These are phyloP conservation scores for Leptinotarsa texana DNA, from an alignment of 1,140 invertebrate species.

Conservation along the genomic window DNA sequence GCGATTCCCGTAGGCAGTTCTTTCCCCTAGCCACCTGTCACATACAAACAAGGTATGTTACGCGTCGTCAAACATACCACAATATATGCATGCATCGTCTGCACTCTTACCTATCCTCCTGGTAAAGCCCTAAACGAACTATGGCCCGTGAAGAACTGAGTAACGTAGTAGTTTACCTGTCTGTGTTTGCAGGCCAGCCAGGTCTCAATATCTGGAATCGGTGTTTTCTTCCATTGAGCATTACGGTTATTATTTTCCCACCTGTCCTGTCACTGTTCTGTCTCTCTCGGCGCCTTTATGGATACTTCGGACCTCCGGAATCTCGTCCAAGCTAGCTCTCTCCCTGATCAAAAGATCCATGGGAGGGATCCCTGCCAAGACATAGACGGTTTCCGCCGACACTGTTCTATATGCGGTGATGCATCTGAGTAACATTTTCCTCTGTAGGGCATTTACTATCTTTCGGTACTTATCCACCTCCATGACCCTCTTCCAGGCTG, in stretches of 20 bases:
- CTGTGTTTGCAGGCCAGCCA: constrained; percentile 24
- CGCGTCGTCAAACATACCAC: neutral
- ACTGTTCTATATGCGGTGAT: too few relatives aligned
- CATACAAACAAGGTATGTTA: constrained; percentile 20
- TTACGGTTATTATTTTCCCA: constrained; percentile 15
- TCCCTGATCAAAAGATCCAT: constrained; percentile 28
- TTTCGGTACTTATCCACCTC: too few relatives aligned
- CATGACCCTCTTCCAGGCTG: too few relatives aligned
- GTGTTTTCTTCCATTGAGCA: constrained; percentile 36
- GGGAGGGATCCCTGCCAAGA: constrained; percentile 14
- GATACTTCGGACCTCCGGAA: neutral
- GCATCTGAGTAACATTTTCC: too few relatives aligned
- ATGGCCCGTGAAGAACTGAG: constrained; percentile 32
- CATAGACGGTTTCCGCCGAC: too few relatives aligned
- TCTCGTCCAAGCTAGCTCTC: neutral
- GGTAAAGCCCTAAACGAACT: constrained; percentile 17
- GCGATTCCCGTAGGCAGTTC: constrained; percentile 33
- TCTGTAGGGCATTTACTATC: too few relatives aligned
- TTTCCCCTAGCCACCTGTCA: neutral
- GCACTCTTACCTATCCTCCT: constrained; percentile 5
- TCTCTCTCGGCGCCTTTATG: neutral
- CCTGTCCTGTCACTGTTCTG: constrained; percentile 28
- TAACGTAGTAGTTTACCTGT: constrained; percentile 9
- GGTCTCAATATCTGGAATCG: too few relatives aligned
- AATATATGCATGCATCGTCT: constrained; percentile 17